Base-by-base conservation (phyloP, 2,888 invertebrate genomes). In the Drosophila bunnanda region DNA sequence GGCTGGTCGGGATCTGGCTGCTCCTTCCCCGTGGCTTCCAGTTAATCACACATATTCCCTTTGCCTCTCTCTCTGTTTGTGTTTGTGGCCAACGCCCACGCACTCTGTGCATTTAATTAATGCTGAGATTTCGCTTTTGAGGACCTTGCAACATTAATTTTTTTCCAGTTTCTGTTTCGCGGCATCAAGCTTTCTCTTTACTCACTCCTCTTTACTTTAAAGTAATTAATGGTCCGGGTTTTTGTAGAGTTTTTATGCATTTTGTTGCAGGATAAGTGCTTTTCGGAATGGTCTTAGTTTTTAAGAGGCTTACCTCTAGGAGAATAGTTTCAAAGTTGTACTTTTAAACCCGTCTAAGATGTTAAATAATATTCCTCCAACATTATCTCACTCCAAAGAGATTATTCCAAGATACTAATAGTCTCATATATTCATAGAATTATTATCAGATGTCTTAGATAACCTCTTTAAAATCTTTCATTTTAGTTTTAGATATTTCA, bases 71-170 rank as follows among this genome's bases (percentile, higher is more conserved):
- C 12, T 34, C 34, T 22, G 32, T 13, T 20, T 53, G 50, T 43
- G 15, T 17, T 22, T 28, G 34, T 43, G 48, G 50, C 30, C 46
- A 53, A 25, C 60, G 61, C 39, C 32, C 62, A 62, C 36, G 28
- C 72, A 59, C 46, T 59, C 53, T 20, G 12, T 39, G 59, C 74
- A 70, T 77, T 75, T 80, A 80, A 86, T 88, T 75, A 76, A 76
- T 81, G 69, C 85, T 71, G 67, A 59, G 32, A 61, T 81, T 69
- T 58, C 58, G 32, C 60, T 56, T 58, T 50, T 55, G 12, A 20
- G 20, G 30, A 4, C 15, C 30, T 32, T 57, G 32, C 54, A 32
- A 48, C 17, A 1, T 46, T 13, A 0, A 22, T 58, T 10, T 36
- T 30, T 13, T 17, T 25, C 13, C 13, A 8, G 8, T 57, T 52